phyloP scores from a whole-genome alignment of 2,797 vertebrate genomes.

The Crenuchus spilurus region DNA sequence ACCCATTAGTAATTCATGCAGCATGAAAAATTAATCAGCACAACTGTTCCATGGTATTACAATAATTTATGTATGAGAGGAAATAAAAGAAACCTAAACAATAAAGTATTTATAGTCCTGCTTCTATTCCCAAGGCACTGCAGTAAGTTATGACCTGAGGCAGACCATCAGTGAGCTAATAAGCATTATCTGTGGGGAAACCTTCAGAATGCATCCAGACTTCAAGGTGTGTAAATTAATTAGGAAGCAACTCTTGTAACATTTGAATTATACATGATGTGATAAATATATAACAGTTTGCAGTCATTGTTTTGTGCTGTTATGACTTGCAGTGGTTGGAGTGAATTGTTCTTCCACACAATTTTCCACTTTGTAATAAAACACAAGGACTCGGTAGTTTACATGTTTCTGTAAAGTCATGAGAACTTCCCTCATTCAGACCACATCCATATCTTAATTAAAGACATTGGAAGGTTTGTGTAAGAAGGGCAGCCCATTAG shows the following conservation, averaged over 20 bases:
- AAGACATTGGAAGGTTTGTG: too few species aligned
- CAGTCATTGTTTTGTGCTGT: too few species aligned
- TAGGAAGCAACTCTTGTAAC: conserved; percentile 5
- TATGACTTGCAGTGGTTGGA: too few species aligned
- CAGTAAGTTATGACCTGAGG: conserved; percentile 1
- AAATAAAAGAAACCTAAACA: conserved; percentile 45
- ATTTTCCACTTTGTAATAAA: too few species aligned
- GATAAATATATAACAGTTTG: too few species aligned
- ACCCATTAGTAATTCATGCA: conserved; percentile 40
- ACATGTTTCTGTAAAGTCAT: too few species aligned
- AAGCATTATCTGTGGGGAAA: not conserved
- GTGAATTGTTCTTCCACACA: too few species aligned
- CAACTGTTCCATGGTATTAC: conserved; percentile 38
- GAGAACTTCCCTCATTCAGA: too few species aligned
- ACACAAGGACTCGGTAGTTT: too few species aligned
- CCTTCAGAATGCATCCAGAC: not conserved
- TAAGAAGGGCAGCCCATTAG: too few species aligned
- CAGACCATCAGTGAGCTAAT: not conserved
- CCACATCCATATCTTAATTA: too few species aligned
- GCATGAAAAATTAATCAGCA: conserved; percentile 47
- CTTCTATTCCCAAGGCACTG: conserved; percentile 13
- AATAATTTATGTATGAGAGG: conserved; percentile 44
- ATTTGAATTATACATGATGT: not conserved
- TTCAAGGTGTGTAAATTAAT: conserved; percentile 11
- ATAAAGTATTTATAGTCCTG: conserved; percentile 38